Conservation (phyloP, 1,140 invertebrate genomes). For the Episyrphus balteatus region DNA sequence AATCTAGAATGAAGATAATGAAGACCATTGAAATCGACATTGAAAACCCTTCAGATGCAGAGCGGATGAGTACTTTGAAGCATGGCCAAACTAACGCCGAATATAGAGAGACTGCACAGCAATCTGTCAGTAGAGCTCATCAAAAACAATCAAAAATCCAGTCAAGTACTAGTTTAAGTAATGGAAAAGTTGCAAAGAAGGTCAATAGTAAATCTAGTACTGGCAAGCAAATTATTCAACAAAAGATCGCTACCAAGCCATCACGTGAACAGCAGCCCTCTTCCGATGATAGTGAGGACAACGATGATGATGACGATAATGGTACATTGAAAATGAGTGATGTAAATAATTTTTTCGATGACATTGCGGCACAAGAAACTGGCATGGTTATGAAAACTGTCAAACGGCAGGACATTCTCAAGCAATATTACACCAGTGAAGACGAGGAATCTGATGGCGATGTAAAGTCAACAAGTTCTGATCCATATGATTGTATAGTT, state of each 20-base stretch:
- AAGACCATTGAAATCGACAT: constrained; percentile 35
- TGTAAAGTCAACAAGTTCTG: constrained; percentile 51
- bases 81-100: constrained; percentile 17
- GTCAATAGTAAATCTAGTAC: too few relatives aligned
- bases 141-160: too few relatives aligned
- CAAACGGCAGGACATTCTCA: constrained; percentile 54
- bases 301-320: constrained; percentile 30
- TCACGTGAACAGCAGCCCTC: neutral
- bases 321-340: constrained; percentile 31
- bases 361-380: constrained; percentile 43
- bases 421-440: constrained; percentile 49
- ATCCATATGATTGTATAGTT: constrained; percentile 61
- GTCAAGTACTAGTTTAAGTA: too few relatives aligned
- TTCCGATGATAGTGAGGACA: neutral
- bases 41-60: constrained; percentile 27
- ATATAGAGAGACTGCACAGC: too few relatives aligned
- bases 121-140: too few relatives aligned
- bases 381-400: constrained; percentile 54
- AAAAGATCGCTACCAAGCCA: neutral
- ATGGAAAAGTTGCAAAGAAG: too few relatives aligned
- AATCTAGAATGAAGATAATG: constrained; percentile 36
- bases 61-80: constrained; percentile 23
- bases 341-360: constrained; percentile 34
- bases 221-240: neutral
- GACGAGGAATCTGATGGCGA: constrained; percentile 26